phyloP scores from a whole-genome alignment of 2,113 vertebrate species.

The Thymallus thymallus region DNA sequence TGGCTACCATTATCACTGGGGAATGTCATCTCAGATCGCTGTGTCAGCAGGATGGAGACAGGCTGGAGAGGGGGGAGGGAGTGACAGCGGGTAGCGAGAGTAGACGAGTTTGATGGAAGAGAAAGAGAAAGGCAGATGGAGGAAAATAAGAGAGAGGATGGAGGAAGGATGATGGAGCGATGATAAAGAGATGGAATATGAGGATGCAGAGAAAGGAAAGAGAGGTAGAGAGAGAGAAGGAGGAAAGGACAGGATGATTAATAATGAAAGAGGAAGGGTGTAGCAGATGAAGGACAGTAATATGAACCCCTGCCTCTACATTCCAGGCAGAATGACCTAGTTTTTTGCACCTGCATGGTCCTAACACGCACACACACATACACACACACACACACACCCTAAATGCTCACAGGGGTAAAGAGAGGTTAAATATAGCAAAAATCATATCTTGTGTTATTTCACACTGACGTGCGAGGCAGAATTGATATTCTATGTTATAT shows the following conservation, averaged over 20 bases:
- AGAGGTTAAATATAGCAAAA: too few relatives aligned
- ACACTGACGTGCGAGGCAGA: background rate
- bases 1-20: conserved; percentile 39
- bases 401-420: background rate
- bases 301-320: conserved; percentile 16
- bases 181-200: background rate
- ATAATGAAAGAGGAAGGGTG: background rate
- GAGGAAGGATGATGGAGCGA: conserved; percentile 3
- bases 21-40: conserved; percentile 20
- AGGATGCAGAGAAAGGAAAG: conserved; percentile 9
- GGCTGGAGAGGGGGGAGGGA: background rate
- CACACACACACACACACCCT: conserved; percentile 2
- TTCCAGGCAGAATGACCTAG: conserved; percentile 37
- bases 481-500: background rate
- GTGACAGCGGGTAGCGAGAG: conserved; percentile 3
- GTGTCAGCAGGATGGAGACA: conserved; percentile 29
- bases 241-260: conserved; percentile 12
- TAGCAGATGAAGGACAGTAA: conserved; percentile 36
- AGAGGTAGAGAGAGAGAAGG: conserved; percentile 26
- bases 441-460: background rate
- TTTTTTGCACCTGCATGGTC: conserved; percentile 36
- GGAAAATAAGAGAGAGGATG: conserved; percentile 10
- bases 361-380: conserved; percentile 1
- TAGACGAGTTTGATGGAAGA: too few relatives aligned
- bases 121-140: background rate